phyloP scores from a whole-genome alignment of 2,888 invertebrate species.

The Dryobotodes eremita region DNA sequence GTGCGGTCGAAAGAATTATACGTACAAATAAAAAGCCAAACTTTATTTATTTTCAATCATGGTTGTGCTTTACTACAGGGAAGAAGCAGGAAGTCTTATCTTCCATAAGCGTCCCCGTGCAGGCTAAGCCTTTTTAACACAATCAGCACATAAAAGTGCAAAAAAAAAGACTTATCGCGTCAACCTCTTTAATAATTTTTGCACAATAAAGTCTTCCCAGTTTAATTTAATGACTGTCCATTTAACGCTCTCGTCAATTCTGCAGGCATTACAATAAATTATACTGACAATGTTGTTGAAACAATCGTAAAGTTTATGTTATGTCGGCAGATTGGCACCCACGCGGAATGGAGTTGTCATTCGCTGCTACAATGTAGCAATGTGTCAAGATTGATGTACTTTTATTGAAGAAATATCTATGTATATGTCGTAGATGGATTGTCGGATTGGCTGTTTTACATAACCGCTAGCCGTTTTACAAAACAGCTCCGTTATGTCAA shows the following conservation, averaged over 20 bases:
- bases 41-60: not conserved
- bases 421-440: not conserved
- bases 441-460: not conserved
- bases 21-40: too few species aligned
- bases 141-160: not conserved
- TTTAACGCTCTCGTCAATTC: slow-evolving; percentile 49
- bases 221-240: slow-evolving; percentile 35
- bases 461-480: not conserved
- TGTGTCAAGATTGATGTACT: not conserved
- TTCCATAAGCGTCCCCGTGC: not conserved
- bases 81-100: slow-evolving; percentile 6
- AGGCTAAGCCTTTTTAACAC: not conserved
- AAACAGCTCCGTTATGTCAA: not conserved
- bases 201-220: slow-evolving; percentile 13
- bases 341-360: slow-evolving; percentile 63
- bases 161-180: not conserved
- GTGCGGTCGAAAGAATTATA: not conserved
- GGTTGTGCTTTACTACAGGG: not conserved
- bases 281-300: slow-evolving; percentile 62
- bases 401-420: slow-evolving; percentile 3
- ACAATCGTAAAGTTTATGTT: slow-evolving; percentile 64
- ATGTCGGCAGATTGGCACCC: slow-evolving; percentile 59
- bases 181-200: not conserved
- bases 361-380: slow-evolving; percentile 52
- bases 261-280: slow-evolving; percentile 55